phyloP scores from a whole-genome alignment of 2,113 vertebrate genomes.

The Prietella phreatophila region DNA sequence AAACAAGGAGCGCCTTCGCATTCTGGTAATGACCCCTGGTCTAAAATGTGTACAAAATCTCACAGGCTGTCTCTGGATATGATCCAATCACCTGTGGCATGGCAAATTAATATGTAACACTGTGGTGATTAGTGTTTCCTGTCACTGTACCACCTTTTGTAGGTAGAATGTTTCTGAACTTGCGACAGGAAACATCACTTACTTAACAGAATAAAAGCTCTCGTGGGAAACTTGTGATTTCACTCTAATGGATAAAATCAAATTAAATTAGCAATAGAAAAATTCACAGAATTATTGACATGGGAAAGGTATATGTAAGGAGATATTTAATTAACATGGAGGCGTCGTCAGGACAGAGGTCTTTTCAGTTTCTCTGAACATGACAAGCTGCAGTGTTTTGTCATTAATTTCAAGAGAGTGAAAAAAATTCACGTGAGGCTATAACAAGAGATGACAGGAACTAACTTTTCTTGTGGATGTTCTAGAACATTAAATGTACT shows the following conservation, averaged over 20 bases:
- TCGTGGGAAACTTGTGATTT: background rate
- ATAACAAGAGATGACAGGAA: background rate
- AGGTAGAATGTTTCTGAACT: background rate
- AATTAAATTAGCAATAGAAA: background rate
- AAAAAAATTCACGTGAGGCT: background rate
- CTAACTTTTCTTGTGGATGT: background rate
- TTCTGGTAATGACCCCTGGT: constrained; percentile 65
- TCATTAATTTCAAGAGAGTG: background rate
- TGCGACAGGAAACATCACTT: background rate
- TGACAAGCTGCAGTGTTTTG: background rate
- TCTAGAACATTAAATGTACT: background rate
- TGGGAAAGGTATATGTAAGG: background rate
- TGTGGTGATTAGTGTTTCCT: background rate
- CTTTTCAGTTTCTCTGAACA: background rate
- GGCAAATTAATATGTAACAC: background rate
- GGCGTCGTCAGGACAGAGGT: background rate
- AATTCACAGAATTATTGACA: background rate
- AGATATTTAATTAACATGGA: background rate
- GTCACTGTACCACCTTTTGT: background rate
- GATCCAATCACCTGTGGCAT: background rate
- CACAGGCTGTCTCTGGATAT: background rate
- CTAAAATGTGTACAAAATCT: background rate
- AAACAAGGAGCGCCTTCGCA: constrained; percentile 52
- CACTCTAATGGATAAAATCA: background rate
- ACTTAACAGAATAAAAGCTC: background rate